phyloP scores from a whole-genome alignment of 2,113 vertebrate species.

The Leptodactylus fuscus region DNA sequence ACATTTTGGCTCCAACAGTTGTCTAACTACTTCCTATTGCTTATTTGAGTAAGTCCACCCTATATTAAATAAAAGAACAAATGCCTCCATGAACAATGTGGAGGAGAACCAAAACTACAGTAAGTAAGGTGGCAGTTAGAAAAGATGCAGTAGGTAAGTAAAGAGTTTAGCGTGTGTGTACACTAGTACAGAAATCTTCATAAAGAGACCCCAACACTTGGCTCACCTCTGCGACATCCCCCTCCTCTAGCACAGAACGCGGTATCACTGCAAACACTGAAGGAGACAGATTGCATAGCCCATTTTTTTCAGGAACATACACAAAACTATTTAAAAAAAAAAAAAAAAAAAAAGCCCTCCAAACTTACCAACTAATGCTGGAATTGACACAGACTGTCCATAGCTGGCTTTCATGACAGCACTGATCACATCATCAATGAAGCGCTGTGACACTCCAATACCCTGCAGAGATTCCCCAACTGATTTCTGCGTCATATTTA shows the following conservation, averaged over 20 bases:
- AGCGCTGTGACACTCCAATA: constrained; percentile 92
- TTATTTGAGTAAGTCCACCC: no score
- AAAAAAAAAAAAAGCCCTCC: no score
- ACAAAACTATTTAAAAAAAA: background rate
- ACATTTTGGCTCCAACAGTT: no score
- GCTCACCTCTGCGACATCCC: background rate
- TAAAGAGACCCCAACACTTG: no score
- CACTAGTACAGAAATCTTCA: no score
- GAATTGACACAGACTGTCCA: constrained; percentile 89
- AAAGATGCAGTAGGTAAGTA: no score
- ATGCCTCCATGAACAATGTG: no score
- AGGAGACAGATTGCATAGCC: background rate
- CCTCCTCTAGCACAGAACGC: background rate
- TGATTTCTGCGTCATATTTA: constrained; percentile 93
- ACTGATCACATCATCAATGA: constrained; percentile 92
- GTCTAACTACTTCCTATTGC: no score
- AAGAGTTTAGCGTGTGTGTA: no score
- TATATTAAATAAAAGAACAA: no score
- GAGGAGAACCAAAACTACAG: no score
- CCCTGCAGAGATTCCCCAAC: constrained; percentile 91
- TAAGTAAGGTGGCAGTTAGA: no score
- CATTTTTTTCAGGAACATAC: background rate
- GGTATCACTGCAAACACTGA: background rate
- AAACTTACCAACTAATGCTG: constrained; percentile 95
- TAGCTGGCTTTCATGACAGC: constrained; percentile 93